phyloP scores from a whole-genome alignment of 92 coral and sea anemone genomes.

The Epizoanthus fatuus region DNA sequence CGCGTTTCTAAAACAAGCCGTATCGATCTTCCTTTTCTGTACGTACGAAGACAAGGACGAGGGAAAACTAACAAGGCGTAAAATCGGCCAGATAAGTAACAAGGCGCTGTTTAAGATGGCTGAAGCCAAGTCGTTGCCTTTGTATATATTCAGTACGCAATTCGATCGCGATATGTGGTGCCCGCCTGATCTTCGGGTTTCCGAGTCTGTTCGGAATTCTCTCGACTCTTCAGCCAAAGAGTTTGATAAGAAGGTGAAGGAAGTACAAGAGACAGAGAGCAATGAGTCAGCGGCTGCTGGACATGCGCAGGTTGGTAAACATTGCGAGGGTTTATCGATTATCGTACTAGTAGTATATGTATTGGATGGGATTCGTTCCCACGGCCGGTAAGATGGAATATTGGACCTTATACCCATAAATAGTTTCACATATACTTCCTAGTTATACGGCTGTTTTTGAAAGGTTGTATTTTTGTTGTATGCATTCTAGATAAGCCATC shows the following conservation, averaged over 20 bases:
- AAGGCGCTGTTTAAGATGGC: constrained; percentile 82
- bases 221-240: not conserved
- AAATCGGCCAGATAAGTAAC: constrained; percentile 86
- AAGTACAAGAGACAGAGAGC: constrained; percentile 18
- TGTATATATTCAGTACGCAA: constrained; percentile 72
- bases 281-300: not conserved
- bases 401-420: too few species aligned
- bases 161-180: constrained; percentile 85
- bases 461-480: too few species aligned
- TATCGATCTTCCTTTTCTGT: constrained; percentile 84
- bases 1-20: constrained; percentile 96
- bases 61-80: constrained; percentile 91
- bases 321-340: not conserved
- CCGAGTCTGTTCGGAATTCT: constrained; percentile 6
- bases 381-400: too few species aligned
- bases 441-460: too few species aligned
- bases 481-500: too few species aligned
- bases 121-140: constrained; percentile 63
- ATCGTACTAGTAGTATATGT: too few species aligned
- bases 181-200: constrained; percentile 66
- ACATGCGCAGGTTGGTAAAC: constrained; percentile 16
- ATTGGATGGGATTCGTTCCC: too few species aligned
- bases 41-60: constrained; percentile 84
- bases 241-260: constrained; percentile 12
- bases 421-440: too few species aligned